phyloP scores from a whole-genome alignment of 2,797 vertebrate species.

The Coregonus ussuriensis region DNA sequence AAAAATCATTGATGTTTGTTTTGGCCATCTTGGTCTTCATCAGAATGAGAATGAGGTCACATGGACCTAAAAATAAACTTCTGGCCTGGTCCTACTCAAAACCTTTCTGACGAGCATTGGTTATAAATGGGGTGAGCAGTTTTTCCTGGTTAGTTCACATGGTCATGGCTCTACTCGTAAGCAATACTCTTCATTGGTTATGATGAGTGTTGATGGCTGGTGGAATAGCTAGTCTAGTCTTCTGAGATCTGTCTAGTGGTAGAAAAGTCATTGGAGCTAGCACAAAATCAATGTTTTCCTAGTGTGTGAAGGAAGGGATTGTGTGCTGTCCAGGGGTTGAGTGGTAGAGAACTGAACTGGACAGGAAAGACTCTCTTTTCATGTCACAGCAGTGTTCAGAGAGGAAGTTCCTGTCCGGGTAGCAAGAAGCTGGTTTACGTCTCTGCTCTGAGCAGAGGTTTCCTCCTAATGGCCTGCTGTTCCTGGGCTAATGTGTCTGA shows the following conservation, averaged over 20 bases:
- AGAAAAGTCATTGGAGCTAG: background rate
- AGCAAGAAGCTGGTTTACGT: constrained; percentile 44
- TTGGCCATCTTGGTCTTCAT: background rate
- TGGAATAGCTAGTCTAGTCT: background rate
- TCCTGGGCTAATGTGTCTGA: constrained; percentile 11
- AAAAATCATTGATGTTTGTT: background rate
- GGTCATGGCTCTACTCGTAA: background rate
- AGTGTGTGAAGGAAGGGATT: constrained; percentile 18
- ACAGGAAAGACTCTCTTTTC: constrained; percentile 46
- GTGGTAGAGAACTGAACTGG: constrained; percentile 7
- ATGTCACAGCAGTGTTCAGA: constrained; percentile 53
- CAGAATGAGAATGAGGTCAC: background rate
- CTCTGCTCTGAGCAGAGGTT: constrained; percentile 51
- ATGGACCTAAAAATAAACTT: background rate
- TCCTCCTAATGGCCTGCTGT: constrained; percentile 33
- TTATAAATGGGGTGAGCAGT: too few species aligned
- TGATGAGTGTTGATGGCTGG: constrained; percentile 6
- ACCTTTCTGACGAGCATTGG: background rate
- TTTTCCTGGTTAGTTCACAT: background rate
- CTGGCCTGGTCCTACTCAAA: background rate
- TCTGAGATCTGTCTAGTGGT: background rate
- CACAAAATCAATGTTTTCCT: constrained; percentile 26
- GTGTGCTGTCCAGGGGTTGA: background rate
- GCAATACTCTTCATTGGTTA: background rate
- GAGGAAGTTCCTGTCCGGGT: constrained; percentile 50